Evolutionary conservation across 2,113 vertebrate genomes (phyloP).

Genomic region (Mus musculus): DNA sequence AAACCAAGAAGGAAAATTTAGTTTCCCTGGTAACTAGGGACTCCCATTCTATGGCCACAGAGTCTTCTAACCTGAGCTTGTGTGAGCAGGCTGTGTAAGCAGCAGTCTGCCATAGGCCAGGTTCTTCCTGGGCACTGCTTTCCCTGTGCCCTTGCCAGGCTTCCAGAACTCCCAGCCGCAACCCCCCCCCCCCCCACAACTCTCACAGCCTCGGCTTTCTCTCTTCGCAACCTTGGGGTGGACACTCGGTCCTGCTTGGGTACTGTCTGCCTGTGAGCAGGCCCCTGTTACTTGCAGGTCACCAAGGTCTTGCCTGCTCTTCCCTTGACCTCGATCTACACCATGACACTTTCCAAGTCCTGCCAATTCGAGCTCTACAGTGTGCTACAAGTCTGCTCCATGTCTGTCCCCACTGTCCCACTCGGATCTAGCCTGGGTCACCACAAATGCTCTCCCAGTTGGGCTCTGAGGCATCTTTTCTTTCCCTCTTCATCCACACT

Average conservation of each 20-base stretch:
- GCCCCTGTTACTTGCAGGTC: neutral
- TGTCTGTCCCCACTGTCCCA: too few species aligned
- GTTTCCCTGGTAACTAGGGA: neutral
- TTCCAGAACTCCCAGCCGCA: accelerated
- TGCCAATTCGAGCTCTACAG: too few species aligned
- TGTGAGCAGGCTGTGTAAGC: neutral
- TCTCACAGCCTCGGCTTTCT: neutral
- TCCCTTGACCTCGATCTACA: neutral
- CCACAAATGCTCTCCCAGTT: neutral
- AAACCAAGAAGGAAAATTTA: neutral
- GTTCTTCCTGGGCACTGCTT: neutral
- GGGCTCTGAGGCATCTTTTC: neutral
- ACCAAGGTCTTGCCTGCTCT: neutral
- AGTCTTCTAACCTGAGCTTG: neutral
- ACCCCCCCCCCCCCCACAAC: too few species aligned
- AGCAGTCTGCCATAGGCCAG: neutral
- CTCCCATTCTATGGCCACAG: neutral
- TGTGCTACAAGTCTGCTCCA: neutral
- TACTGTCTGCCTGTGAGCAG: accelerated
- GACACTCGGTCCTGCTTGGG: neutral
- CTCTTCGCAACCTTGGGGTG: neutral
- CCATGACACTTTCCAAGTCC: neutral
- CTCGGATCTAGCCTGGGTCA: neutral
- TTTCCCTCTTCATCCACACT: neutral
- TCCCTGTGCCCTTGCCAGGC: neutral